Conservation (phyloP, 2,888 invertebrate genomes). For the Meteorus colon region DNA sequence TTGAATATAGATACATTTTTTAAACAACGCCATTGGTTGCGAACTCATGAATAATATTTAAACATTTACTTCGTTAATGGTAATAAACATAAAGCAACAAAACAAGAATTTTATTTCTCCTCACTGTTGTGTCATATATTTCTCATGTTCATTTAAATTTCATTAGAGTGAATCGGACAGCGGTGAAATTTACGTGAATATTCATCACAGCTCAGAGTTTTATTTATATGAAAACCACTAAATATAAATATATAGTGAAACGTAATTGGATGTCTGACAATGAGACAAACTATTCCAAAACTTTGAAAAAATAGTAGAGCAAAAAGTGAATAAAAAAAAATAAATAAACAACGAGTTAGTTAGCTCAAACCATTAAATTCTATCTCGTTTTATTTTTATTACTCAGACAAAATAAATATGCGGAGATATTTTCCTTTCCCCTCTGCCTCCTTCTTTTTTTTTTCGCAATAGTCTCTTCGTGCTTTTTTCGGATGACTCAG, state of each 20-base stretch:
- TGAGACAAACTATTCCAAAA: background rate
- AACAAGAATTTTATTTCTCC: background rate
- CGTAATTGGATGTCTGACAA: background rate
- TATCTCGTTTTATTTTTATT: background rate
- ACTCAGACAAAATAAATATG: constrained; percentile 3
- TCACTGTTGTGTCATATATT: constrained; percentile 16
- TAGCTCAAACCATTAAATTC: background rate
- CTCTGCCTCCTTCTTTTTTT: background rate
- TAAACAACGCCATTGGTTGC: background rate
- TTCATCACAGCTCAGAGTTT: constrained; percentile 2
- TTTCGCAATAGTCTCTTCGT: constrained; percentile 4
- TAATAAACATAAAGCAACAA: constrained; percentile 13
- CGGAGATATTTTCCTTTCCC: background rate
- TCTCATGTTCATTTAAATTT: constrained; percentile 9
- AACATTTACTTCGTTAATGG: constrained; percentile 16
- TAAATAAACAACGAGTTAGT: background rate
- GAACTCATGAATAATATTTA: constrained; percentile 38
- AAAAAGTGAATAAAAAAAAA: background rate
- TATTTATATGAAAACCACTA: constrained; percentile 13
- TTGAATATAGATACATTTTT: background rate
- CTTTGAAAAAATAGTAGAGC: background rate
- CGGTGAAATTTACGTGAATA: constrained; percentile 18
- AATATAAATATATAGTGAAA: background rate
- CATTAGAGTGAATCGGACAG: constrained; percentile 14
- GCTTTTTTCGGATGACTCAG: constrained; percentile 1